Base-by-base conservation (phyloP, 2,888 invertebrate genomes). In the Ornithoptera priamus region DNA sequence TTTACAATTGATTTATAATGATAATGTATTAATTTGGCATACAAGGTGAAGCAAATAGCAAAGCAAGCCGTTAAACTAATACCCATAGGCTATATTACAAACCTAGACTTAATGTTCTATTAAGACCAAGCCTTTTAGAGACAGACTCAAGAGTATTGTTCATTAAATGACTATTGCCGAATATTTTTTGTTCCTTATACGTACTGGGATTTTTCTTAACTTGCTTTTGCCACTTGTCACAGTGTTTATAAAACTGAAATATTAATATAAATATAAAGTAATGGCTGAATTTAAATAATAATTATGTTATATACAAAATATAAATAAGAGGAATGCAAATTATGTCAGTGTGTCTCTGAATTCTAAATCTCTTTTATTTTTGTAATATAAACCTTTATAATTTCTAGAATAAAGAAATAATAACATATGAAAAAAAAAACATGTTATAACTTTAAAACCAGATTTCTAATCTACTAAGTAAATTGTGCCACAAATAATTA, bases 181-280 rank as follows among this genome's bases (percentile, higher is more conserved):
- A 95, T 77, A 91, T 85, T 58, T 83, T 84, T 78, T 89, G 88
- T 85, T 96, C 95, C 78, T 83, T 82, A 79, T 93, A 92, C 68
- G 95, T 93, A 68, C 88, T 86, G 69, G 94, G 93, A 88, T 96
- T 96, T 82, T 94, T 94, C 85, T 96, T 94, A 74, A 96, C 94
- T 86, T 95, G 94, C 80, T 86, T 89, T 85, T 89, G 92, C 96
- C 96, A 96, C 82, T 93, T 94, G 78, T 93, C 88, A 91, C 96
- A 96, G 76, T 94, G 91, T 92, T 96, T 96, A 91, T 96, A 96
- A 93, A 96, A 96, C 96, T 96, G 89, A 81, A 94, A 93, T 85
- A 81, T 81, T 60, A 62, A 65, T 61, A 20, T 80, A 82, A 71
- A 67, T 75, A 70, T 78, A 70, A 72, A 39, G 39, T 39, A 10